Conservation (phyloP, 1,140 invertebrate species). For the Drosophila ohnishii region DNA sequence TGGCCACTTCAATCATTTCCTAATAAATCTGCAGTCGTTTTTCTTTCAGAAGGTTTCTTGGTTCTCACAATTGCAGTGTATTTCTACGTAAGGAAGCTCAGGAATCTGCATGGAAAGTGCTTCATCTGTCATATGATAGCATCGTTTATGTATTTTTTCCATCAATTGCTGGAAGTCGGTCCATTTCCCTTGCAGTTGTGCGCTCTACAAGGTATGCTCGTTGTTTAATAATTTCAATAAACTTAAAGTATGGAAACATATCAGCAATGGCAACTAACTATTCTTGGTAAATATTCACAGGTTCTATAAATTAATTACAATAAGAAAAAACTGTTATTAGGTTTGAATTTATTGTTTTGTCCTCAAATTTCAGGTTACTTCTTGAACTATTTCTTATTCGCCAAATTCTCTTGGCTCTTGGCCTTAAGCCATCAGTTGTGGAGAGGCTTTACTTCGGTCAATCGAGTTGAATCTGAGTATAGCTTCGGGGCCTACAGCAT, state of each 20-base stretch:
- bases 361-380: not conserved
- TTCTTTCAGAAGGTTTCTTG: not conserved
- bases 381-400: not conserved
- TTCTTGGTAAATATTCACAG: no score
- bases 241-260: no score
- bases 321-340: no score
- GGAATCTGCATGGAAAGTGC: not conserved
- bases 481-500: not conserved
- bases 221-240: no score
- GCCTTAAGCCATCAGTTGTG: not conserved
- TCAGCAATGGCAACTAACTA: no score
- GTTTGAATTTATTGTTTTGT: no score
- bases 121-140: not conserved
- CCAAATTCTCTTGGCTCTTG: not conserved
- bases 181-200: not conserved
- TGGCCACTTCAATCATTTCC: no score
- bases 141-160: no score
- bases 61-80: not conserved
- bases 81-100: not conserved
- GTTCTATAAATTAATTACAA: no score
- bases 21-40: not conserved
- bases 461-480: not conserved
- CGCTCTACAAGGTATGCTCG: not conserved
- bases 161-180: no score
- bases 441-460: not conserved